phyloP scores from a whole-genome alignment of 2,113 vertebrate genomes.

The Otocyon megalotis region DNA sequence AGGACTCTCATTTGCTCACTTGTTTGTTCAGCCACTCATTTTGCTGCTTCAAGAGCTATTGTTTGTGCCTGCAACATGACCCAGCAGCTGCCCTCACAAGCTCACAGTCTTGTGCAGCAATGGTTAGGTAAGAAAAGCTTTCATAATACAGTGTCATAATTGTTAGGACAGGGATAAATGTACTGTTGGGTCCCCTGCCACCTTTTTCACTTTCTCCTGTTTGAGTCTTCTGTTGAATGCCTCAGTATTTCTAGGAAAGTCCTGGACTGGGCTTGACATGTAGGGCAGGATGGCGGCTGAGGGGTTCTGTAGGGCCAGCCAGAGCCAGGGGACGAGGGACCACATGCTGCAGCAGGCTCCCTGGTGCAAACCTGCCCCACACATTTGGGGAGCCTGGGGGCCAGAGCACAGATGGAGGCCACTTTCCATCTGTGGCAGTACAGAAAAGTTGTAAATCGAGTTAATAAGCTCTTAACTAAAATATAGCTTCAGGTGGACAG shows the following conservation, averaged over 20 bases:
- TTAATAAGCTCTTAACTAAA: slow-evolving; percentile 66
- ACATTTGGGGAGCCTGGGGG: neutral
- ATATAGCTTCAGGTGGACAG: slow-evolving; percentile 51
- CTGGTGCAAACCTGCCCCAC: neutral
- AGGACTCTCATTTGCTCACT: neutral
- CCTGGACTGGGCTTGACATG: neutral
- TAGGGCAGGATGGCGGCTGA: neutral
- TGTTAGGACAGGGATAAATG: neutral
- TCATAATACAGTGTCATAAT: neutral
- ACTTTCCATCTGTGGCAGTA: slow-evolving; percentile 30
- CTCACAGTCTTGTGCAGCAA: neutral
- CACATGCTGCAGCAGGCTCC: neutral
- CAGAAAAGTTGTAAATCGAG: slow-evolving; percentile 52
- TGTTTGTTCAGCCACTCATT: neutral
- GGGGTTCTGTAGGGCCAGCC: too few relatives aligned
- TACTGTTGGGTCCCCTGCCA: neutral
- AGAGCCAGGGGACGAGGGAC: neutral
- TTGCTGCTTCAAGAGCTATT: neutral
- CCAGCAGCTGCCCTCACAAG: neutral
- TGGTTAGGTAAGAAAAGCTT: neutral
- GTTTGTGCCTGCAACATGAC: neutral
- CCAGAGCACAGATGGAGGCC: neutral
- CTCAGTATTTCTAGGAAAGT: neutral
- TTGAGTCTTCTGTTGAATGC: neutral
- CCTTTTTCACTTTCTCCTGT: neutral